Percentiles rank a stretch among this genome's conserved stretches.
These are phyloP conservation scores for Ageneiosus marmoratus DNA, from an alignment of 2,113 vertebrate genomes.

Conservation along the genomic window DNA sequence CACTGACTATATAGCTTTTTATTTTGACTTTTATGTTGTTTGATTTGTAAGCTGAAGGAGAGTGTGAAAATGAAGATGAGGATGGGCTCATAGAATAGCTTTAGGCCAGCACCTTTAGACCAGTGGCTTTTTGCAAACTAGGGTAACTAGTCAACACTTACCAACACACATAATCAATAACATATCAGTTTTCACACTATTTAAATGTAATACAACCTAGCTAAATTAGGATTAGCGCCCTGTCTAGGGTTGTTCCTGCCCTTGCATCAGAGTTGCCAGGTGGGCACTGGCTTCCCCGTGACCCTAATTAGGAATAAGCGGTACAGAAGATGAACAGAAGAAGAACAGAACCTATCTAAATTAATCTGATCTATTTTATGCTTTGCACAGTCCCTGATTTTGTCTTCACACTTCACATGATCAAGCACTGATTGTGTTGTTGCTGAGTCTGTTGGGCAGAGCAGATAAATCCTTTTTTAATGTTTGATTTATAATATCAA, in stretches of 20 bases:
- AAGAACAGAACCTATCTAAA: too few species aligned
- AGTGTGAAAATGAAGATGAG: not conserved
- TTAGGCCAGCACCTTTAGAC: not conserved
- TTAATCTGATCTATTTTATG: slow-evolving; percentile 6
- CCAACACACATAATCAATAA: not conserved
- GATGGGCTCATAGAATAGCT: not conserved
- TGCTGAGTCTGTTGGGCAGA: not conserved
- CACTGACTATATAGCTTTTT: slow-evolving; percentile 8
- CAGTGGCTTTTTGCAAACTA: not conserved
- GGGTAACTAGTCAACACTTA: not conserved
- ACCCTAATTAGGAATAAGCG: too few species aligned
- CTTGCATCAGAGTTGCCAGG: too few species aligned
- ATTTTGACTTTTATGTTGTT: slow-evolving; percentile 30
- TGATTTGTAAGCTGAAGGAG: slow-evolving; percentile 15
- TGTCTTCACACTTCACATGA: slow-evolving; percentile 6
- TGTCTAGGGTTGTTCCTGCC: too few species aligned
- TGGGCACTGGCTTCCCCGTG: too few species aligned
- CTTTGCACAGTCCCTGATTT: not conserved
- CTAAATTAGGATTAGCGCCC: too few species aligned
- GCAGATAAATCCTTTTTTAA: slow-evolving; percentile 11
- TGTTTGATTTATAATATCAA: slow-evolving; percentile 1
- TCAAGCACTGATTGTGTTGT: slow-evolving; percentile 4
- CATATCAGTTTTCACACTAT: not conserved
- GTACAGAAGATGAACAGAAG: too few species aligned
- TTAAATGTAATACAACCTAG: slow-evolving; percentile 5